Conservation (phyloP, 2,113 vertebrate species). For the Psilopsiagon aurifrons region DNA sequence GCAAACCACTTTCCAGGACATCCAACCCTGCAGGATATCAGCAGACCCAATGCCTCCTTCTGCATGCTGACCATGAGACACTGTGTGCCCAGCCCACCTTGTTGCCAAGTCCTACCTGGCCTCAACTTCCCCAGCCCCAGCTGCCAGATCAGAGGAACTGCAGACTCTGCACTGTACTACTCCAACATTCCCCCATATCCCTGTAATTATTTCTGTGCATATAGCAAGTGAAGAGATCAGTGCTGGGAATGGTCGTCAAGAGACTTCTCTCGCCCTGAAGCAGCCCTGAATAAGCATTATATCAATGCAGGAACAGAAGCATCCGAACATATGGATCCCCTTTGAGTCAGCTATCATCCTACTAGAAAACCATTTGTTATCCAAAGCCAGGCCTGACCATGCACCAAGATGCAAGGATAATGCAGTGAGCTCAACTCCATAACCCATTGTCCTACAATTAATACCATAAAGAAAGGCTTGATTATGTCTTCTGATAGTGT, state of each 20-base stretch:
- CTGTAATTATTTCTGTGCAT: neutral
- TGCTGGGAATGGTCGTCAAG: neutral
- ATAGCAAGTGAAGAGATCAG: neutral
- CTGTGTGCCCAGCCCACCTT: neutral
- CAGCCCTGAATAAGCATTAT: neutral
- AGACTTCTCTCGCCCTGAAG: neutral
- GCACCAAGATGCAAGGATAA: neutral
- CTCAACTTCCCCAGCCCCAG: neutral
- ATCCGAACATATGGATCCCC: neutral
- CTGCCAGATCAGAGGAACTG: neutral
- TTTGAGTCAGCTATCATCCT: neutral
- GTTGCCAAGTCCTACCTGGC: neutral
- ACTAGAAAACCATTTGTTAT: neutral
- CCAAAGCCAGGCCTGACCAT: neutral
- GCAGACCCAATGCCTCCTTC: accelerated
- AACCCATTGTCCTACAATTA: neutral
- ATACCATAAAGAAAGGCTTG: neutral
- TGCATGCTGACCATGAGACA: neutral
- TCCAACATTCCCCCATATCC: too few relatives aligned
- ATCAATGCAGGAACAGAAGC: neutral
- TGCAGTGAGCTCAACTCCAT: neutral
- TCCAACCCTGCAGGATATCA: neutral
- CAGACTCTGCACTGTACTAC: neutral
- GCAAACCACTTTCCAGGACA: neutral
- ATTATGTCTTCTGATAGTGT: neutral